Evolutionary conservation across 2,113 vertebrate genomes (phyloP), one percentile per base, ranked within the genome.

Genomic region (Morone chrysops): DNA sequence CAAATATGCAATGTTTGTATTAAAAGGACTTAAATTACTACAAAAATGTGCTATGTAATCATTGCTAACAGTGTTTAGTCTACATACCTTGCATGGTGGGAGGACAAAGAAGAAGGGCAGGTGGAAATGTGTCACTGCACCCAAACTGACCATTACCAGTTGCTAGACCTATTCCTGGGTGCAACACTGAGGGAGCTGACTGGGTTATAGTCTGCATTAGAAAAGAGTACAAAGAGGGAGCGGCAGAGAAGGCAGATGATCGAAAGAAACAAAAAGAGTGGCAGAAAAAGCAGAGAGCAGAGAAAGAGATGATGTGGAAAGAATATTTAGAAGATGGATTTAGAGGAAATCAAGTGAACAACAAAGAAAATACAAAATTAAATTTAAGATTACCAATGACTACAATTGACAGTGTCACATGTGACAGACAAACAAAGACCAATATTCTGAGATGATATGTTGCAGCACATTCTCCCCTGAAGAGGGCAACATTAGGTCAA

Each of bases 41-140:
- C 5, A 16, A 40, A 17, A n/a, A 4, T 0, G 31, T 31, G 31
- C 48, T 0, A 4, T 17, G 36, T 25, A 11, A 65, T 41, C 20
- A 31, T n/a, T 70, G 18, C 12, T 38, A 22, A 14, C 14, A 45
- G 17, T 5, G 6, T 38, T 25, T 9, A n/a, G 61, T 36, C 3
- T 22, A 14, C 22, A 11, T 95, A 99, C 98, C 98, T 97, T 98
- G 98, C 91, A 99, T 93, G 90, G 96, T 41, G 51, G 97, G 97
- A 70, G 98, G 98, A 78, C 97, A 99, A 71, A 99, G 96, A 78
- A 99, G 97, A 80, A 99, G 87, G 1, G 97, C 96, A 84, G 99
- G 97, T 50, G 98, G 98, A 91, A 99, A 99, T 80, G 97, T 95
- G 86, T 99, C 98, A 75, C 94, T 95, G 93, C 98, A 99, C 51